Percentiles rank a stretch among this genome's conserved stretches.
These are phyloP conservation scores for Hestina assimilis DNA, from an alignment of 1,140 invertebrate species.

Conservation along the genomic window DNA sequence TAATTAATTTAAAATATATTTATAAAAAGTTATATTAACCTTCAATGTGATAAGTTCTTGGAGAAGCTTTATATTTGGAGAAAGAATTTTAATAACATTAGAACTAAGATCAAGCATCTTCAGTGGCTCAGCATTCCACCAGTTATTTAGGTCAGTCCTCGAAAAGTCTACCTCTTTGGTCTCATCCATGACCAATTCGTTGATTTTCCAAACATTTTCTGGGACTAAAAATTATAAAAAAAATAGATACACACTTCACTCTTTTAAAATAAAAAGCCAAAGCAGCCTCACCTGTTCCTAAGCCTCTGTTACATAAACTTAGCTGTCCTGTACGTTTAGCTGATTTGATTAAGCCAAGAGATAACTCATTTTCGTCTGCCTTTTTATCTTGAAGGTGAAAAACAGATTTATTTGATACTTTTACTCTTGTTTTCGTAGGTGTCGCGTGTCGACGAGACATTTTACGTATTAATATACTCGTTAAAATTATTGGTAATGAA, in stretches of 20 bases:
- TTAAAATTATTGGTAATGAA: background rate
- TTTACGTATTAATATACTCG: slow-evolving; percentile 53
- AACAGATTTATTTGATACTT: slow-evolving; percentile 79
- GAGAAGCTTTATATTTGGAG: slow-evolving; percentile 84
- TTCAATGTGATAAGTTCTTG: slow-evolving; percentile 81
- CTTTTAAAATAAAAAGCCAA: too few relatives aligned
- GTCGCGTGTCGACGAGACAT: slow-evolving; percentile 80
- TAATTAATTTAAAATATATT: background rate
- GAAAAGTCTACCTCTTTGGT: slow-evolving; percentile 84
- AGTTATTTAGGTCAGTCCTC: slow-evolving; percentile 81
- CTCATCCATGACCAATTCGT: slow-evolving; percentile 83
- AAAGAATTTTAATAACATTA: slow-evolving; percentile 84
- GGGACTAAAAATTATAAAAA: slow-evolving; percentile 82
- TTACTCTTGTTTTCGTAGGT: slow-evolving; percentile 56
- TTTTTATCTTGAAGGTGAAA: slow-evolving; percentile 84
- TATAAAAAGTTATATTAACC: slow-evolving; percentile 39
- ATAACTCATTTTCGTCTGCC: slow-evolving; percentile 83
- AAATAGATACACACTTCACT: background rate
- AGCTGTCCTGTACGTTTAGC: slow-evolving; percentile 88
- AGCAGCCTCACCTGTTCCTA: slow-evolving; percentile 82
- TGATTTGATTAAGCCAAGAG: slow-evolving; percentile 84
- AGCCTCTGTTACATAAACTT: slow-evolving; percentile 86
- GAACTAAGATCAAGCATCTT: slow-evolving; percentile 89
- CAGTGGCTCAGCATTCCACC: slow-evolving; percentile 92
- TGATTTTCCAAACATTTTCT: slow-evolving; percentile 88